A percentile compares a stretch with the other conserved stretches of the same genome.
Conservation (phyloP, 2,113 vertebrate species). For the Cacatua alba region DNA sequence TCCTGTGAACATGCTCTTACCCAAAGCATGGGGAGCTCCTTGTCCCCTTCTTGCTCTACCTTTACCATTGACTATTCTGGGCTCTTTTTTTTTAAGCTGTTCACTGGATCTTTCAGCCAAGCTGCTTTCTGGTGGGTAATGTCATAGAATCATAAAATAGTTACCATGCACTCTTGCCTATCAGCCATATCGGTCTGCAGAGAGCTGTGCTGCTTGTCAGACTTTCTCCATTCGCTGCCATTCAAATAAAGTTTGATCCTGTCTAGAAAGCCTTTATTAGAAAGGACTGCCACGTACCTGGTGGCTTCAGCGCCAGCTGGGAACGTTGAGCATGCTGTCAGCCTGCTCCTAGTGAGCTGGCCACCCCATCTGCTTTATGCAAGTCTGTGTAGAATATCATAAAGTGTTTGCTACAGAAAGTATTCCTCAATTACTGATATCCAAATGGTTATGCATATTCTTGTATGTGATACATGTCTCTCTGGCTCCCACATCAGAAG, state of each 20-base stretch:
- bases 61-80: neutral
- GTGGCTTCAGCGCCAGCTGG: neutral
- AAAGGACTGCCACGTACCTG: neutral
- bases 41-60: neutral
- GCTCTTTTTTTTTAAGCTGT: neutral
- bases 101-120: neutral
- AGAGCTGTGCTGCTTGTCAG: neutral
- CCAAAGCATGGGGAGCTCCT: neutral
- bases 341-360: neutral
- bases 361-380: neutral
- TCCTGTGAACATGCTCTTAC: neutral
- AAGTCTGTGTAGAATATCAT: neutral
- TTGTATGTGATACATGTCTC: neutral
- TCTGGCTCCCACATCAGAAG: neutral
- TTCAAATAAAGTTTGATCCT: neutral
- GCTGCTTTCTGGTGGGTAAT: neutral
- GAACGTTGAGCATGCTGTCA: neutral
- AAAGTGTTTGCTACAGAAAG: neutral
- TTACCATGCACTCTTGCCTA: neutral
- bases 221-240: accelerated
- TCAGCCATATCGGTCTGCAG: neutral
- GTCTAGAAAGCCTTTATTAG: neutral
- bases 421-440: neutral
- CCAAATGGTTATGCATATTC: neutral
- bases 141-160: neutral